A percentile compares a stretch with the other conserved stretches of the same genome.
Conservation (phyloP, 2,888 invertebrate species). For the Pollenia labialis region DNA sequence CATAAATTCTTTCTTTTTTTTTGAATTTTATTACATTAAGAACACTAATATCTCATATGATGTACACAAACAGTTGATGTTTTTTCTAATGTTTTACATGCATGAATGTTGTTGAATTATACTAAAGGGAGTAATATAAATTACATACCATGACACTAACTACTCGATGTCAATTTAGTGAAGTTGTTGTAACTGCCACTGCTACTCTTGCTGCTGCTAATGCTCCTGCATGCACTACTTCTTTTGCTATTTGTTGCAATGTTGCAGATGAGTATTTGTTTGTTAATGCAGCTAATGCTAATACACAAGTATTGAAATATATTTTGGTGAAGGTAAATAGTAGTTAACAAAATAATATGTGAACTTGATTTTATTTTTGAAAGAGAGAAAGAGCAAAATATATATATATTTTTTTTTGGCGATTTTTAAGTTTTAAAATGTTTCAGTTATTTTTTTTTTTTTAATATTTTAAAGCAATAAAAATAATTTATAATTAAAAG, state of each 20-base stretch:
- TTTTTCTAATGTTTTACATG: conserved; percentile 51
- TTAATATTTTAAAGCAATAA: no score
- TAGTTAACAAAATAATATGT: no score
- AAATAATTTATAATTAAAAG: no score
- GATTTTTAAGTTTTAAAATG: no score
- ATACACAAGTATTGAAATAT: background rate
- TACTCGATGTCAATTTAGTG: conserved; percentile 66
- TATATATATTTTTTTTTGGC: no score
- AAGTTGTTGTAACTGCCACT: conserved; percentile 44
- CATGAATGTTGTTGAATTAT: conserved; percentile 66
- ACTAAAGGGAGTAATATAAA: conserved; percentile 71
- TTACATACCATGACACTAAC: conserved; percentile 69
- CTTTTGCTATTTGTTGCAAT: background rate
- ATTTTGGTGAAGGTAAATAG: no score
- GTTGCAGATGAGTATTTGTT: background rate
- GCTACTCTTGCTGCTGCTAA: background rate
- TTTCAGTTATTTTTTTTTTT: no score
- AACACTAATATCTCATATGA: conserved; percentile 40
- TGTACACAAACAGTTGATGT: conserved; percentile 25
- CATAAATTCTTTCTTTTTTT: background rate
- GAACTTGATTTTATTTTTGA: no score
- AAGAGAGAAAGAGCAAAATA: no score
- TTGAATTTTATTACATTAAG: conserved; percentile 40
- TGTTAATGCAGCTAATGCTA: background rate
- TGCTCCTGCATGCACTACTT: background rate